Percentiles rank a stretch among this genome's conserved stretches.
Conservation (phyloP, 2,113 vertebrate genomes). For the Pyxicephalus adspersus region DNA sequence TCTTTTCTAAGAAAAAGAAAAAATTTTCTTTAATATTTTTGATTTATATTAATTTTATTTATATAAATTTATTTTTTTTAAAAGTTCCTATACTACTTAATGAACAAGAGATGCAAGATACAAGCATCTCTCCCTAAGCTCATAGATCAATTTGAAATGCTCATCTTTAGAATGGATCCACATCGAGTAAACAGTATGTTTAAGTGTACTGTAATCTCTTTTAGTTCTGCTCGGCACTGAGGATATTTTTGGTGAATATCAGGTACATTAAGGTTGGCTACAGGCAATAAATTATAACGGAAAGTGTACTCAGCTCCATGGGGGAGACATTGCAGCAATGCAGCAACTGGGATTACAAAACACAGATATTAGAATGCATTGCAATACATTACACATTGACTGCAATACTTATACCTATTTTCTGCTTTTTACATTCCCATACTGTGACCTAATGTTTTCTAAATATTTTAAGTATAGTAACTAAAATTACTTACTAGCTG, state of each 20-base stretch:
- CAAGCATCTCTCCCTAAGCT: no score
- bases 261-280: background rate
- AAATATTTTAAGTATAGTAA: background rate
- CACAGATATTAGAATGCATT: no score
- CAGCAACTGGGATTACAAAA: no score
- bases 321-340: background rate
- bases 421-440: no score
- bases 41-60: no score
- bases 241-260: slow-evolving; percentile 23
- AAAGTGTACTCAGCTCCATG: background rate
- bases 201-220: background rate
- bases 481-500: background rate
- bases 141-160: background rate
- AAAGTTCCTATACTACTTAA: no score
- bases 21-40: no score
- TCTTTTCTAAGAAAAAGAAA: no score
- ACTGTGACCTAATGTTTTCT: background rate
- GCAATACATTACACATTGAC: no score
- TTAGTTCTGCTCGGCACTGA: background rate
- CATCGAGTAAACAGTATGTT: slow-evolving; percentile 3
- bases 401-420: no score
- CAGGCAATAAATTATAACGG: background rate
- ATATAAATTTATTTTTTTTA: no score
- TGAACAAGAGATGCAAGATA: no score
- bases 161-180: slow-evolving; percentile 1